These are phyloP conservation scores for Lynx canadensis DNA, from an alignment of 2,113 vertebrate species.

Conservation along the genomic window DNA sequence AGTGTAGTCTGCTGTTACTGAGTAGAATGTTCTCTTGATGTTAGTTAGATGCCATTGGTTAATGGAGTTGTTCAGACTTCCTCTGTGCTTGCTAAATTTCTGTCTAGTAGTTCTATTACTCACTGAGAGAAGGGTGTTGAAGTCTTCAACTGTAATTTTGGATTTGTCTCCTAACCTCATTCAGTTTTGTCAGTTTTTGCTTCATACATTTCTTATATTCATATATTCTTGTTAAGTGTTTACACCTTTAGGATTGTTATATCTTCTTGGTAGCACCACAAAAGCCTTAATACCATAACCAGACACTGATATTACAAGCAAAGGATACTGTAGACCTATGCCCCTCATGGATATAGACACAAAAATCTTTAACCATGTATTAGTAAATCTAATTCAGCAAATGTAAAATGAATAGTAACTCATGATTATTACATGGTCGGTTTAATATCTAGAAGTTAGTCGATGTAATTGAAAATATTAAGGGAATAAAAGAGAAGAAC, in stretches of 20 bases:
- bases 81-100: background rate
- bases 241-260: background rate
- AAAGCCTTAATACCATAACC: background rate
- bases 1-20: background rate
- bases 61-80: background rate
- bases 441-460: background rate
- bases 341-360: background rate
- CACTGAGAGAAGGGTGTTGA: background rate
- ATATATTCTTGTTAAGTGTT: background rate
- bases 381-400: background rate
- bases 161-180: background rate
- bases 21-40: background rate
- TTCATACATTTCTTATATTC: background rate
- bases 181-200: background rate
- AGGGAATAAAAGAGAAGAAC: background rate
- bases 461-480: background rate
- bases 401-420: background rate
- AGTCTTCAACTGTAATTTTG: background rate
- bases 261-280: background rate
- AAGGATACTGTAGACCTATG: background rate
- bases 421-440: background rate
- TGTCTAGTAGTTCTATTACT: background rate
- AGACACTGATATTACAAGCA: background rate
- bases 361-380: background rate
- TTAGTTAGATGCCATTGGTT: background rate